Evolutionary conservation across 2,113 vertebrate genomes (phyloP).

Genomic region (Phylloscopus trochilus): DNA sequence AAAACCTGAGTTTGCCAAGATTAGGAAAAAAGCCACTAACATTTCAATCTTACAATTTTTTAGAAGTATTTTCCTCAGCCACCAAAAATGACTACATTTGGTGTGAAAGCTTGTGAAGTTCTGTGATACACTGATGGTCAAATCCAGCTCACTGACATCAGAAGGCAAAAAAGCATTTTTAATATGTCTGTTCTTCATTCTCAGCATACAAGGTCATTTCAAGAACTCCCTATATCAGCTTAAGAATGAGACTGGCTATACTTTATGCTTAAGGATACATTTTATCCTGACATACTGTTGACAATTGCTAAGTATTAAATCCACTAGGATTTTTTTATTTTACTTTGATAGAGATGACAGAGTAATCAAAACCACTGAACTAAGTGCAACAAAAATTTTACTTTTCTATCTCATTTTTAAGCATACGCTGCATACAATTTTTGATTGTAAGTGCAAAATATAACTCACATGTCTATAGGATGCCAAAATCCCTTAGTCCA

Average conservation of each 20-base stretch:
- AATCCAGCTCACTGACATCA: neutral
- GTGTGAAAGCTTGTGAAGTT: neutral
- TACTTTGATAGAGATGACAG: neutral
- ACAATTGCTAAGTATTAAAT: neutral
- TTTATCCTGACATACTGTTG: neutral
- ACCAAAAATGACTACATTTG: neutral
- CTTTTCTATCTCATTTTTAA: neutral
- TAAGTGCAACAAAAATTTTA: neutral
- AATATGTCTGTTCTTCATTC: neutral
- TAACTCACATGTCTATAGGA: neutral
- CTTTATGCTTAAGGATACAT: neutral
- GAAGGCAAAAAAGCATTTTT: neutral
- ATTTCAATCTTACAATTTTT: neutral
- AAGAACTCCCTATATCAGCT: neutral
- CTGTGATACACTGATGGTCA: neutral
- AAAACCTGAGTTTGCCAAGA: neutral
- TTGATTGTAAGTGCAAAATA: neutral
- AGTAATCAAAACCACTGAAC: neutral
- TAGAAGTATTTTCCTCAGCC: neutral
- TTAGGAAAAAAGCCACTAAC: neutral
- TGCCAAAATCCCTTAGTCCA: neutral
- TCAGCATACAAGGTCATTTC: slow-evolving; percentile 18
- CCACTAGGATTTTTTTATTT: neutral
- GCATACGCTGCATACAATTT: neutral
- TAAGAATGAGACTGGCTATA: neutral